A percentile compares a stretch with the other conserved stretches of the same genome.
Conservation (phyloP, 92 coral and sea anemone genomes). For the Blastomussa wellsi region DNA sequence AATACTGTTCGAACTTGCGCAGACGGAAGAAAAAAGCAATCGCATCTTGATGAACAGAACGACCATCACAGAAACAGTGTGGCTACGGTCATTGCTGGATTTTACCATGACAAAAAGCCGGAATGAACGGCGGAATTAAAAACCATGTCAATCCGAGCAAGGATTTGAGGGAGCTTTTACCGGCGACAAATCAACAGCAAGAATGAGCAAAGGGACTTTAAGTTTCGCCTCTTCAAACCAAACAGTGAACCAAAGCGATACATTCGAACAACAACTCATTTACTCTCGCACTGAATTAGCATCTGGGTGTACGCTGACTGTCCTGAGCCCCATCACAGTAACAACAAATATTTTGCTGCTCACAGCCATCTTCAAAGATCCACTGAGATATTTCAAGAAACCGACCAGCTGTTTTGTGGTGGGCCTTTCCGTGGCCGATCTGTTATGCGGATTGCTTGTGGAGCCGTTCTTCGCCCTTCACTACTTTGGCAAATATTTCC, state of each 20-base stretch:
- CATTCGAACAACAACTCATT: not conserved
- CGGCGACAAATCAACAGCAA: not conserved
- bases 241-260: constrained; percentile 6
- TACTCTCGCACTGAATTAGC: constrained; percentile 53
- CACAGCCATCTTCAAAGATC: constrained; percentile 68
- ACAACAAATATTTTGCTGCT: constrained; percentile 64
- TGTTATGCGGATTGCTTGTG: constrained; percentile 70
- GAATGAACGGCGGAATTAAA: constrained; percentile 1
- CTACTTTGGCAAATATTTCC: constrained; percentile 35
- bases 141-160: not conserved
- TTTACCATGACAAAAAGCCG: not conserved
- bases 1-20: not conserved
- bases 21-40: not conserved
- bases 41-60: not conserved
- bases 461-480: constrained; percentile 73
- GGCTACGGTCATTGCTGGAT: not conserved
- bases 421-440: constrained; percentile 75
- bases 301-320: constrained; percentile 52
- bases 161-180: not conserved
- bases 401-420: constrained; percentile 71
- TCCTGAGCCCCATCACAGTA: constrained; percentile 76
- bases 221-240: constrained; percentile 9
- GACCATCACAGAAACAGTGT: not conserved
- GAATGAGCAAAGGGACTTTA: not conserved
- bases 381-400: constrained; percentile 70